Evolutionary conservation across 1,140 invertebrate species (phyloP), one percentile per base, ranked within the genome.

Genomic region (Cryptotermes secundus): DNA sequence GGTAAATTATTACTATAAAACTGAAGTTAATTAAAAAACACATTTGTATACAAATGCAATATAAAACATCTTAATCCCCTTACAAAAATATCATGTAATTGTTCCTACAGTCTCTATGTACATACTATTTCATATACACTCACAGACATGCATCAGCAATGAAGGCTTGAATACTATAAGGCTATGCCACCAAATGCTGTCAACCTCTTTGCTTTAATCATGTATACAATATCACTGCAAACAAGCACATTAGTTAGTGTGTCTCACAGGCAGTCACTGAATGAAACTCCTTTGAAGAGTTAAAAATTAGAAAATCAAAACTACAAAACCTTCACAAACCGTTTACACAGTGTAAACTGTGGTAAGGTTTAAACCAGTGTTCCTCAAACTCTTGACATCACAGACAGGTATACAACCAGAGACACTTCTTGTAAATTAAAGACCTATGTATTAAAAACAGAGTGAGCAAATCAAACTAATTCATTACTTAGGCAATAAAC

Each of bases 21-120:
- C 6, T 7, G n/a, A 72, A 72, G n/a, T 72, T 72, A 72, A 26
- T 72, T 59, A 59, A 59, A n/a, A 59, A 59, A 59, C 19, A 59
- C 59, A 72, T 4, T 49, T 72, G 26, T 72, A 72, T 72, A 72
- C 59, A 72, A 72, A 72, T 72, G n/a, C 31, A 3, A n/a, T n/a
- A n/a, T n/a, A n/a, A 72, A 72, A 72, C n/a, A 72, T 72, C 59
- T 72, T 26, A 72, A 72, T 31, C 59, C 59, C 59, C 59, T 72
- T 72, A 72, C 7, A 72, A 72, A 72, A 72, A 72, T 72, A 72
- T 72, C 59, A 72, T 26, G 26, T n/a, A 72, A 72, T 72, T 72
- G 1, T 72, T 10, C 31, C 59, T 72, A 72, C 31, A n/a, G 59
- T 26, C 6, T 31, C 14, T 1, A 31, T 31, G 31, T n/a, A 72